Evolutionary conservation across 2,113 vertebrate genomes (phyloP), one percentile per base, ranked within the genome.

Genomic region (Lamprotornis superbus): DNA sequence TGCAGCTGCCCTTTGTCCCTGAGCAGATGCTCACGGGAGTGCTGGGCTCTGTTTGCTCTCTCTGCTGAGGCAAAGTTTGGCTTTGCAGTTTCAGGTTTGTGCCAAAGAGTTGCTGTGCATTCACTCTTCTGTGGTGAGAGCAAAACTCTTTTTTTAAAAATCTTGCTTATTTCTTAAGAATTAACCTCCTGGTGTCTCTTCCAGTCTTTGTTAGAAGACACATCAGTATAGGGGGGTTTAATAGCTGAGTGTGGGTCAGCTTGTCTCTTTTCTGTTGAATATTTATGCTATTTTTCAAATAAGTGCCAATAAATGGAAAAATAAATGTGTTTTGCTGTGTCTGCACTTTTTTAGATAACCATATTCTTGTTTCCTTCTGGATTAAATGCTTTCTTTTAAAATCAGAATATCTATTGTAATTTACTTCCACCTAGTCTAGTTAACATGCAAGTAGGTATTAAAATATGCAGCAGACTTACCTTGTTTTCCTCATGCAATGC

Each of bases 271-370:
- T 93, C 92, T 95, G 71, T 96, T 65, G 59, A 87, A 90, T 95
- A 95, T 94, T 96, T 93, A 91, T 96, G 86, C 93, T 94, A 37
- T 95, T 96, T 97, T 95, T 82, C 93, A 96, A 97, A 60, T 86
- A 97, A 87, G 90, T 94, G 83, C 95, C 84, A 95, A 89, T 95
- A 95, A 97, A 94, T 90, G 85, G 57, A 84, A 97, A 92, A 50
- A 61, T 49, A 90, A 87, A 65, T 4, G 19, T 56, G 55, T 71
- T 28, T 80, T 86, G 49, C 85, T 90, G 68, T 44, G 90, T 71
- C 57, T 90, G 85, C 39, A 44, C 73, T 90, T 67, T 90, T 67
- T 89, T 37, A 77, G 61, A 47, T 46, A 83, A 87, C 21, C 40
- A 40, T 71, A 5, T 56, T 42, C 69, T 93, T 91, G 16, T 47